Percentiles rank a stretch among this genome's conserved stretches.
Evolutionary conservation across 2,113 vertebrate species (phyloP).

Genomic region (Mungos mungo): DNA sequence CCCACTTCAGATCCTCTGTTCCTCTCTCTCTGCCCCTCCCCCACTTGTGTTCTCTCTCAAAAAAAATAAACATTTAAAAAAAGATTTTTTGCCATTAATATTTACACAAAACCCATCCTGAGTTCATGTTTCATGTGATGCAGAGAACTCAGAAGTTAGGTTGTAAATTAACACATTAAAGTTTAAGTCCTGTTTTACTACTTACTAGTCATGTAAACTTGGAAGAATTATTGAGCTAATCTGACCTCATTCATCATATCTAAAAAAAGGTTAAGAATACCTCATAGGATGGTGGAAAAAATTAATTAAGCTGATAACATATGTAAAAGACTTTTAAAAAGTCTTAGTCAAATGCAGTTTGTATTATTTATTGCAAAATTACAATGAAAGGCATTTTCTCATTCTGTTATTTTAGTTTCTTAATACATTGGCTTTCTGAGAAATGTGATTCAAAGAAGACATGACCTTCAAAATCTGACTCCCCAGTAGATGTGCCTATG

Average conservation of each 20-base stretch:
- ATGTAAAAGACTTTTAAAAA: neutral
- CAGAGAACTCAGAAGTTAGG: neutral
- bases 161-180: neutral
- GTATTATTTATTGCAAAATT: neutral
- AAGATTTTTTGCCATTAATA: neutral
- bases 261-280: neutral
- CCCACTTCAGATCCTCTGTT: too few relatives aligned
- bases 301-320: neutral
- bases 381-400: neutral
- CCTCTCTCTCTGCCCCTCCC: too few relatives aligned
- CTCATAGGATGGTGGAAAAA: neutral
- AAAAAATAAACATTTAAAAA: too few relatives aligned
- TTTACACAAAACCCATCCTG: neutral
- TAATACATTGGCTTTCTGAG: neutral
- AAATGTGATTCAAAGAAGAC: neutral
- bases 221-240: neutral
- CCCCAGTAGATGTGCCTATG: fast-evolving
- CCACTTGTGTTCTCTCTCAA: too few relatives aligned
- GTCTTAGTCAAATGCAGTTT: neutral
- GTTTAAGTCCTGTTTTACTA: neutral
- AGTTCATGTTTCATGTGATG: neutral
- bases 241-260: neutral
- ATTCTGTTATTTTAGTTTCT: neutral
- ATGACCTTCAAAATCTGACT: neutral
- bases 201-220: neutral